Base-by-base conservation (phyloP, 2,888 invertebrate species). In the Melanotus villosus region DNA sequence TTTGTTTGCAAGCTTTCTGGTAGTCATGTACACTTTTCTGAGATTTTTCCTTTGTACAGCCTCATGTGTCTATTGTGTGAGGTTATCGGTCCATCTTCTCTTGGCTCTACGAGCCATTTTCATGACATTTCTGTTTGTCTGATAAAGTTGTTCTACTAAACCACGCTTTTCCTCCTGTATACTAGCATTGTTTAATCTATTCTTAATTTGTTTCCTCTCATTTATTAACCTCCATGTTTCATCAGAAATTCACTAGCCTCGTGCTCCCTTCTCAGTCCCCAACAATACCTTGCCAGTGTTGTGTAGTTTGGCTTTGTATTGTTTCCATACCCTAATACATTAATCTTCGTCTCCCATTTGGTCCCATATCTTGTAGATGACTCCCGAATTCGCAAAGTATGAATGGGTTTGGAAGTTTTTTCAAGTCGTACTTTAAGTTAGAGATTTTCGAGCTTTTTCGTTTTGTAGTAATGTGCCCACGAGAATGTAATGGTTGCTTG, bases 191-290 rank as follows among this genome's bases (percentile, higher is more conserved):
- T 50, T 50, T 2, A 50, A 1, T 50, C 26, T 23, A 14, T 50
- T 50, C 16, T 50, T 50, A 2, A 50, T 50, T 26, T 50, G 26
- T 50, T 14, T 23, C 14, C 50, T 50, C n/a, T 50, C 50, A 10
- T 26, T 50, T 50, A 23, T 50, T 12, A 50, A 3, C 5, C 1
- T 14, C 50, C 50, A 50, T 7, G 50, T 50, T 50, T 50, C 50
- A 7, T 50, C 23, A 5, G 26, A 26, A 5, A 26, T 26, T 7
- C 26, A 26, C 26, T 26, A 3, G 3, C 7, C 26, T 7, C 7
- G 3, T 5, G 7, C 4, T 7, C 26, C 7, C 7, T 26, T 26
- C 26, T 26, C 7, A 7, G 26, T 26, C 4, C 26, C 26, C 26
- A 26, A 3, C 7, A 7, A 26, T 26, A 7, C 4, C 7, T 26